Percentiles rank a stretch among this genome's conserved stretches.
Evolutionary conservation across 2,797 vertebrate species (phyloP).

Genomic region (Dendrocincla tyrannina): DNA sequence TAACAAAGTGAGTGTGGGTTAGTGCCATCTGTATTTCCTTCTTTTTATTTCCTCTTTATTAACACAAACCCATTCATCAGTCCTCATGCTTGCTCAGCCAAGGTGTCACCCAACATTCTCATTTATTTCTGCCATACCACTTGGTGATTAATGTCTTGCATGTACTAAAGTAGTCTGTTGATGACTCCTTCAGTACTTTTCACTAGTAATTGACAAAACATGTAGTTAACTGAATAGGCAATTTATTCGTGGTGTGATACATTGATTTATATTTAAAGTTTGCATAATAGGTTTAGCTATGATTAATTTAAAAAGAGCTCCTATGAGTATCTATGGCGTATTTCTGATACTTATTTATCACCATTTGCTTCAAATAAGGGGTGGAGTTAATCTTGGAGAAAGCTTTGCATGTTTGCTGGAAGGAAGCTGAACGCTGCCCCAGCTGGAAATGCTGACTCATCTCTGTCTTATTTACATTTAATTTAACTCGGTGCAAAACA

Average conservation of each 20-base stretch:
- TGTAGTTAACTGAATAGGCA: not conserved
- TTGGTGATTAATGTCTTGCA: not conserved
- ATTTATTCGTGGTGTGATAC: not conserved
- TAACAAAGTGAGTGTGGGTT: not conserved
- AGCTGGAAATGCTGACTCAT: not conserved
- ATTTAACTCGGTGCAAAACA: not conserved
- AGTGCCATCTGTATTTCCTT: not conserved
- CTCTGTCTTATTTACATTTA: not conserved
- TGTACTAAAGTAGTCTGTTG: not conserved
- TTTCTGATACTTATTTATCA: not conserved
- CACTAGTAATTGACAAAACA: not conserved
- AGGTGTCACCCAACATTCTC: not conserved
- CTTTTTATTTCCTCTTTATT: constrained; percentile 25
- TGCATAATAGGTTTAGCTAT: not conserved
- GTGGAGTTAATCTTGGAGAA: not conserved
- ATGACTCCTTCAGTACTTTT: not conserved
- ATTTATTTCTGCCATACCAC: constrained; percentile 14
- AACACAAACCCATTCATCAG: not conserved
- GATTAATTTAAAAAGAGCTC: not conserved
- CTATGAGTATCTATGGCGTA: not conserved
- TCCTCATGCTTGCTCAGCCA: not conserved
- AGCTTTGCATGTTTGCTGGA: not conserved
- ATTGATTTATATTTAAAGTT: not conserved
- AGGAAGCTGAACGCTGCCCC: not conserved
- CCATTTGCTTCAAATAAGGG: not conserved